Base-by-base conservation (phyloP, 2,888 invertebrate species). In the Choreutis nemorana region DNA sequence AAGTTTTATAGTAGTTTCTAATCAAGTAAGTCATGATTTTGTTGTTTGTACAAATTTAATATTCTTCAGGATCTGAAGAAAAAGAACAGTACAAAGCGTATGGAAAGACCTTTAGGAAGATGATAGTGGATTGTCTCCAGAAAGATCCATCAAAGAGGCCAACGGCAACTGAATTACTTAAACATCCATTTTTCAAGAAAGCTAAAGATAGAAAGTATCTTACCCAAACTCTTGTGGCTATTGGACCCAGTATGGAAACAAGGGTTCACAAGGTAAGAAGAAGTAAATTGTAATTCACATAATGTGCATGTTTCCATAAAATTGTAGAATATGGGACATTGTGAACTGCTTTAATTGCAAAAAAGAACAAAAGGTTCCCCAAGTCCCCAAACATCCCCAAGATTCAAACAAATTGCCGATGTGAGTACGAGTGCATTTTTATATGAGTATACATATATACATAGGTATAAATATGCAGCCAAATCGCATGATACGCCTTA, bases 71-170 rank as follows among this genome's bases (percentile, higher is more conserved):
- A 29, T 91, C 96, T 1, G 96, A 97, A 45, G 94, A 96, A 48
- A 97, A 95, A 63, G 97, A 98, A 58, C 98, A 98, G 67, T 99
- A 97, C 64, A 97, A 98, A 79, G 89, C 88, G 1, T 98, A 97
- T 55, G 97, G 98, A 14, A 98, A 97, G 79, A 94, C 95, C 29
- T 96, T 98, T 78, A 85, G 97, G 29, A 97, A 96, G 80, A 92
- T 99, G 90, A 92, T 99, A 37, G 83, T 90, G 7, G 97, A 97
- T 57, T 99, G 98, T 65, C 82, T 99, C 39, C 96, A 96, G 72
- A 97, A 97, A 60, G 96, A 97, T 55, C 94, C 97, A 1, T 83
- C 90, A 1, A 96, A 94, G 61, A 85, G 95, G 75, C 97, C 98
- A 4, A 91, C 97, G 0, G 97, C 99, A 10, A 90, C 92, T 20